Evolutionary conservation across 1,140 invertebrate genomes (phyloP).

Genomic region (Magallana gigas): DNA sequence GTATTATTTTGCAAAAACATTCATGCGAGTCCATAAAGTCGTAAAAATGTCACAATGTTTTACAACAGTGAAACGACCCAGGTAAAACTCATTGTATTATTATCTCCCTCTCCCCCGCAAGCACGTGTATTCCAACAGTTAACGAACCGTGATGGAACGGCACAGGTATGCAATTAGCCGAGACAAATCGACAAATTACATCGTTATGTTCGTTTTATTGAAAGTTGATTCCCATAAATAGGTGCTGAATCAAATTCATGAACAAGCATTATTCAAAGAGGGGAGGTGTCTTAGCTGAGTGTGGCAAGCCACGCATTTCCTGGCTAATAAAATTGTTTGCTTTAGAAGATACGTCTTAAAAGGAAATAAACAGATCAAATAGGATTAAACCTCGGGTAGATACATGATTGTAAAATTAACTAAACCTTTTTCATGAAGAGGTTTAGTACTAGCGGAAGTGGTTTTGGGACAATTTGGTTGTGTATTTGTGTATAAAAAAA

Average conservation of each 20-base stretch:
- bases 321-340: conserved; percentile 3
- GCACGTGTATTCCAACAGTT: conserved; percentile 25
- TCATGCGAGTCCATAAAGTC: background rate
- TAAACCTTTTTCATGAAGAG: background rate
- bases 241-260: background rate
- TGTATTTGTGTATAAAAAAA: too few relatives aligned
- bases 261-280: background rate
- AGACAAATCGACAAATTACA: background rate
- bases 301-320: background rate
- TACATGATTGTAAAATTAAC: background rate
- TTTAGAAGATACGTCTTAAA: conserved; percentile 6
- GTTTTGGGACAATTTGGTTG: too few relatives aligned
- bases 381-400: background rate
- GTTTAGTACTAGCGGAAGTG: too few relatives aligned
- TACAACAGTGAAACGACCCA: background rate
- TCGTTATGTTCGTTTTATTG: background rate
- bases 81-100: background rate
- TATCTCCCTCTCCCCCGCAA: background rate
- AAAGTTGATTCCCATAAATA: background rate
- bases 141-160: background rate
- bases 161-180: conserved; percentile 27
- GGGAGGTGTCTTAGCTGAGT: background rate
- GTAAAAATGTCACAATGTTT: background rate
- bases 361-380: conserved; percentile 16
- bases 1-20: too few relatives aligned